Base-by-base conservation (phyloP, 2,888 invertebrate genomes). In the Drosophila buzzatii region DNA sequence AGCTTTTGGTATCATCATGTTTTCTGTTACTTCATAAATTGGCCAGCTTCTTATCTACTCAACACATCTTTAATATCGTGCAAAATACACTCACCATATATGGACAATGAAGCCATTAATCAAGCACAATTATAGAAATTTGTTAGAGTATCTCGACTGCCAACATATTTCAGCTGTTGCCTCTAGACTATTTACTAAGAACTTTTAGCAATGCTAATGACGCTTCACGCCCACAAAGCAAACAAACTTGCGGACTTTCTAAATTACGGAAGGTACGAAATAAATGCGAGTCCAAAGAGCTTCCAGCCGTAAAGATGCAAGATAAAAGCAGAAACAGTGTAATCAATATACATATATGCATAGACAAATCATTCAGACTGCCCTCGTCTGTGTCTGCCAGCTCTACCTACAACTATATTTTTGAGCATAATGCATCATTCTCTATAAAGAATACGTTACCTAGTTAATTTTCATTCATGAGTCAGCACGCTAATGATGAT, bases 381-480 rank as follows among this genome's bases (percentile, higher is more conserved):
- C 31, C 23, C 52, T 37, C 52, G 49, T 14, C 20, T 14, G 9
- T 10, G 9, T 47, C n/a, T 2, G 2, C n/a, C 9, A 27, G 5
- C 10, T n/a, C 31, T 49, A 18, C 12, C 49, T 51, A 51, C 33
- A 33, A 33, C 49, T 33, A 49, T 52, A 52, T 23, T 37, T 55
- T 27, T 27, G 12, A 16, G 37, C 39, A 23, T 16, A 37, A 27
- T 42, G 31, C 18, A 76, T 45, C 51, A 23, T 45, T 59, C 23
- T 52, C 42, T 16, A 39, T 58, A 59, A 35, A 41, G 58, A 57
- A 44, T 51, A 10, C 23, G 52, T 53, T 42, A 42, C 41, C 33
- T 20, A 52, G 37, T 67, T 56, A 41, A 68, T 58, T 44, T 81
- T 69, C 85, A 76, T 84, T 76, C 76, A 79, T 87, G 82, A 82